Evolutionary conservation across 1,140 invertebrate genomes (phyloP), one percentile per base, ranked within the genome.

Genomic region (Rhopalosiphum padi): DNA sequence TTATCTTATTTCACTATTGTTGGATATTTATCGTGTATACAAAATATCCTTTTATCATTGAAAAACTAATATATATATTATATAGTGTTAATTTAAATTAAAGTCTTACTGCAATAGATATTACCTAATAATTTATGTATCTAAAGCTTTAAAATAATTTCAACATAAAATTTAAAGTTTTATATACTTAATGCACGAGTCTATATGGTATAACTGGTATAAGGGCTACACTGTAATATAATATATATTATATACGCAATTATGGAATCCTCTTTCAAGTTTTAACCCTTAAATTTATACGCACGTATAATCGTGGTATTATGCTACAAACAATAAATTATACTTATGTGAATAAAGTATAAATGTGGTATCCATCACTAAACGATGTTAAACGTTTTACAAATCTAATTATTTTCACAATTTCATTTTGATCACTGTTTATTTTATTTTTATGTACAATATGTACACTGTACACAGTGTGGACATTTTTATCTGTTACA

Each of bases 1-100:
- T 87, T 87, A 87, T 87, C 43, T 87, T 37, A 35, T 48, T 48
- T 87, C 30, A 87, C 43, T 87, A n/a, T n/a, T 51, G 48, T 77
- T 77, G 0, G 11, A 77, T 77, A 77, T 60, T 77, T n/a, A n/a
- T 77, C 15, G 1, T 6, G 60, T 77, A 77, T 77, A 77, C 18
- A n/a, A 77, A 77, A 77, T 77, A 21, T 77, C 15, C 0, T n/a
- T 77, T 77, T 77, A 77, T 77, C 30, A 18, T 77, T n/a, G 11
- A 3, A n/a, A 77, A n/a, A 77, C 18, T n/a, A n/a, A n/a, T n/a
- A 77, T 77, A 53, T n/a, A 68, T 15, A 68, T n/a, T 41, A 41
- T n/a, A n/a, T 68, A 5, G 30, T 18, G 15, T 68, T n/a, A 18
- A n/a, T 68, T 68, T 77, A 18, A 77, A 77, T 77, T n/a, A 18